phyloP scores from a whole-genome alignment of 2,888 invertebrate genomes.

The Drosophila lacicola region DNA sequence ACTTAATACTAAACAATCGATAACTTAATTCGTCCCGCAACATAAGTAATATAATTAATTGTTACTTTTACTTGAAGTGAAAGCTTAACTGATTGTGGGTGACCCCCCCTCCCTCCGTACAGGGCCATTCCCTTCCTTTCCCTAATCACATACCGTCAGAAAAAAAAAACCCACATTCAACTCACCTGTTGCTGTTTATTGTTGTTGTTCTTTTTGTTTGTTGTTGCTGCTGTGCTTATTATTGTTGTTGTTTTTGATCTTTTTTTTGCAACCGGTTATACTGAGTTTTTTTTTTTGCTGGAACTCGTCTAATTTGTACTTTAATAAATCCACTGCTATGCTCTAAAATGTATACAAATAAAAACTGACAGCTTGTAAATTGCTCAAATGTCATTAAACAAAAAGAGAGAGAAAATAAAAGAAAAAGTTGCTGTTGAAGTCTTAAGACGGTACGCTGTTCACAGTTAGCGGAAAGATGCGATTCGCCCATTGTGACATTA shows the following conservation, averaged over 20 bases:
- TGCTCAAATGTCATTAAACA: background rate
- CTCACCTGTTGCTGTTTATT: conserved; percentile 49
- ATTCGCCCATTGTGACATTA: too few species aligned
- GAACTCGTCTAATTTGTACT: conserved; percentile 29
- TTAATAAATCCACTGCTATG: conserved; percentile 2
- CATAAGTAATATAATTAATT: conserved; percentile 4
- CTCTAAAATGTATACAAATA: conserved; percentile 20
- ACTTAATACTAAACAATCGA: too few species aligned
- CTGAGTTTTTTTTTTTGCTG: background rate
- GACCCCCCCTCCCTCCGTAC: background rate
- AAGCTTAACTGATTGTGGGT: conserved; percentile 41
- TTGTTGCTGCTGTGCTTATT: conserved; percentile 3
- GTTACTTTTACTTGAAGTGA: conserved; percentile 30
- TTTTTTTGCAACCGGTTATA: conserved; percentile 37
- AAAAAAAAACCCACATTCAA: conserved; percentile 15
- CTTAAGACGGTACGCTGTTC: too few species aligned
- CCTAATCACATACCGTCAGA: background rate
- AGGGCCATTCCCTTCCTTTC: background rate
- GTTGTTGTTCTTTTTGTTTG: conserved; percentile 12
- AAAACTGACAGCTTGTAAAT: conserved; percentile 23
- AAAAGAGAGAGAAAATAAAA: background rate
- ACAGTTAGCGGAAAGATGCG: too few species aligned
- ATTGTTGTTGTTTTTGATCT: conserved; percentile 5
- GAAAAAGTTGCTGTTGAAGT: background rate
- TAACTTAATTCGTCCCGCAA: too few species aligned